Evolutionary conservation across 2,113 vertebrate genomes (phyloP), one percentile per base, ranked within the genome.

Genomic region (Alosa alosa): DNA sequence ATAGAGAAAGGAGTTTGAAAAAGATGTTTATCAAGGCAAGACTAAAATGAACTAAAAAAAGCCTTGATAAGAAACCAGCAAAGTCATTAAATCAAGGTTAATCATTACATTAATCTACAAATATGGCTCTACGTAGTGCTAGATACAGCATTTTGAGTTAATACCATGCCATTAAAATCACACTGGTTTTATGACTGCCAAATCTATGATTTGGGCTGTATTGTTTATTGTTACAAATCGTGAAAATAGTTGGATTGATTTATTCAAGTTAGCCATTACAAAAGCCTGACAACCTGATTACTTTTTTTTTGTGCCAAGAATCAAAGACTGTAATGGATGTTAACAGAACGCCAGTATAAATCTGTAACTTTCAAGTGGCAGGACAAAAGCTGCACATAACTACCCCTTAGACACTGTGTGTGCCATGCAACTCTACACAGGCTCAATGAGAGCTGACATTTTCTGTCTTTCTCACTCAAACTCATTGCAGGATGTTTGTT

Each of bases 381-480:
- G 72, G 11, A 41, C 72, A 78, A 78, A 41, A 78, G 36, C 72
- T 36, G 72, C 31, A 41, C 72, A 78, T 39, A 78, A 41, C 72
- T 78, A 39, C 25, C 31, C 68, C 68, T 78, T 78, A 78, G 72
- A 78, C 31, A 41, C 15, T 39, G 36, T 78, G 72, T 36, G 72
- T 17, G 25, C 72, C 72, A 78, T 78, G 72, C 39, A 31, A 36
- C 72, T 78, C 3, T 5, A 4, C 72, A 39, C 31, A 36, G 72
- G 72, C 72, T 78, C 31, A 78, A 78, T 78, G 72, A 39, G 39
- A 78, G 31, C 72, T 78, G 72, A 78, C 72, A 78, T 36, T 36
- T 39, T 78, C 72, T 78, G 72, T 78, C 72, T 78, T 78, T 39
- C 72, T 39, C 72, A 78, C 72, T 78, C 72, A 78, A 15, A 39